Evolutionary conservation across 2,888 invertebrate species (phyloP).

Genomic region (Teleiodes luculella): DNA sequence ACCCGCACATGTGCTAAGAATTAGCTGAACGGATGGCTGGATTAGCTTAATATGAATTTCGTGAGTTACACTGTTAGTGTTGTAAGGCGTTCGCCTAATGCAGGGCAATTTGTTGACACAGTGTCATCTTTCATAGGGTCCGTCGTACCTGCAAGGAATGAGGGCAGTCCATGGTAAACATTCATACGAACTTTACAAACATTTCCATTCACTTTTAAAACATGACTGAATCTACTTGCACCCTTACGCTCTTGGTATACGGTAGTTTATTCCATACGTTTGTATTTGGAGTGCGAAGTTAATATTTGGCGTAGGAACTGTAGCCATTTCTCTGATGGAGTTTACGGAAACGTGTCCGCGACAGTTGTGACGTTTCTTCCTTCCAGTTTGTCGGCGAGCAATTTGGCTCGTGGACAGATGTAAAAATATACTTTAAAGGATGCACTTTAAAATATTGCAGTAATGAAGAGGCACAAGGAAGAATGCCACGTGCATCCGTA

Average conservation of each 20-base stretch:
- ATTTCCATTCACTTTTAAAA: neutral
- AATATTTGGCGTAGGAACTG: conserved; percentile 38
- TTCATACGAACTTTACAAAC: conserved; percentile 16
- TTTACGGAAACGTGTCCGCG: conserved; percentile 60
- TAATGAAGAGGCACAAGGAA: too few relatives aligned
- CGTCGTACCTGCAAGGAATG: conserved; percentile 58
- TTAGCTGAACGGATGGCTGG: conserved; percentile 68
- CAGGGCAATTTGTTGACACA: conserved; percentile 73
- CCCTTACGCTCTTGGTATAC: neutral
- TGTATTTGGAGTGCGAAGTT: conserved; percentile 26
- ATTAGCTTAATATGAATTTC: conserved; percentile 72
- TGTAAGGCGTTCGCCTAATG: conserved; percentile 63
- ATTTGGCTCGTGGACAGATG: conserved; percentile 65
- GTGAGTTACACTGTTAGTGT: conserved; percentile 70
- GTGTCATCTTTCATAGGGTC: conserved; percentile 72
- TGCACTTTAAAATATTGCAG: neutral
- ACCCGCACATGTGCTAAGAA: conserved; percentile 62
- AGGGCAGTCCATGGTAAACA: conserved; percentile 41
- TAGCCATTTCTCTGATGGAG: conserved; percentile 45
- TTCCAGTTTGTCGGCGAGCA: conserved; percentile 51
- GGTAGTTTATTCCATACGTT: conserved; percentile 1
- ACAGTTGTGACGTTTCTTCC: conserved; percentile 58
- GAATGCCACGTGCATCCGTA: too few relatives aligned
- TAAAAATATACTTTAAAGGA: conserved; percentile 42
- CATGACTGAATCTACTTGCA: neutral